Conservation (phyloP, 2,888 invertebrate genomes). For the Netelia melanura region DNA sequence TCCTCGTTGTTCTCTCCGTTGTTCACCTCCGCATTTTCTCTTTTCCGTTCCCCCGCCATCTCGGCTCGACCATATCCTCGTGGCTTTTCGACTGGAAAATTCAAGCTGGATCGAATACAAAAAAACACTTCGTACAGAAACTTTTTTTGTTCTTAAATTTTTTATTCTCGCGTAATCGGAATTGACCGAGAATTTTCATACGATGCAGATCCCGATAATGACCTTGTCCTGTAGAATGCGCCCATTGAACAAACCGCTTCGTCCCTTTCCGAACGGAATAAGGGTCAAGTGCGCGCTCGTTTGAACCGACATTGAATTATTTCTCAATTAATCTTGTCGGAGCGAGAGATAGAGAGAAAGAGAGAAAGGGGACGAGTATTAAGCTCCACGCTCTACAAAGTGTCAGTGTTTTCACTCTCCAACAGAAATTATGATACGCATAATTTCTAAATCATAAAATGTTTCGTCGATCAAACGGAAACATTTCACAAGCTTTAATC, state of each 20-base stretch:
- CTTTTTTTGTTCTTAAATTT: neutral
- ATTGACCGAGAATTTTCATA: too few relatives aligned
- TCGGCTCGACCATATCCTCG: slow-evolving; percentile 61
- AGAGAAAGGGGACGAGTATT: slow-evolving; percentile 3
- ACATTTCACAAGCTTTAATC: slow-evolving; percentile 20
- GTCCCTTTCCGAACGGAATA: slow-evolving; percentile 7
- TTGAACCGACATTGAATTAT: slow-evolving; percentile 71
- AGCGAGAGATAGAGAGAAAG: too few relatives aligned
- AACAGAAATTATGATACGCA: neutral
- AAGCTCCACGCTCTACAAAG: neutral
- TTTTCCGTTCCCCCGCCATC: slow-evolving; percentile 78
- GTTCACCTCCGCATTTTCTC: slow-evolving; percentile 84
- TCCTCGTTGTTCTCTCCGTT: slow-evolving; percentile 73
- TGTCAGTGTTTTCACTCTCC: neutral
- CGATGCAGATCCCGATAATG: too few relatives aligned
- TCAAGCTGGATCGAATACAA: neutral
- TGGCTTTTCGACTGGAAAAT: slow-evolving; percentile 33
- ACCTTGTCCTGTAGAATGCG: too few relatives aligned
- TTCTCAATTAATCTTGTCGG: slow-evolving; percentile 72
- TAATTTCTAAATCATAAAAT: neutral
- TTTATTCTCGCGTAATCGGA: too few relatives aligned
- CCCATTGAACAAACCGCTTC: neutral
- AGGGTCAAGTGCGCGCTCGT: slow-evolving; percentile 71
- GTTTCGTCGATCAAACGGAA: neutral
- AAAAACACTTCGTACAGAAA: neutral